These are phyloP conservation scores for Heliconius aoede DNA, from an alignment of 2,888 invertebrate genomes.

Conservation along the genomic window DNA sequence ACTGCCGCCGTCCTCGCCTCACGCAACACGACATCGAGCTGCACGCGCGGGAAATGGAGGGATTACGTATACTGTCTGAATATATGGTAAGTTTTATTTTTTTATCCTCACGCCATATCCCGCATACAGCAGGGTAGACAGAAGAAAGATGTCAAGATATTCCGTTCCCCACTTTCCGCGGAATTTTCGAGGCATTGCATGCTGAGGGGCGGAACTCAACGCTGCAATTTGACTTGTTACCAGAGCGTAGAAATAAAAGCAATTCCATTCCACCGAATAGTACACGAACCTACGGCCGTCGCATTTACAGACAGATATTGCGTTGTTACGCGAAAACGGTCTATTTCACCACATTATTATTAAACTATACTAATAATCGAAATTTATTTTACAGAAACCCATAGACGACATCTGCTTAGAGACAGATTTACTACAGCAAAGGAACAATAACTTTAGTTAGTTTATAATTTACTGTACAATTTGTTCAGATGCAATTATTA, in stretches of 20 bases:
- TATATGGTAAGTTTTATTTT: conserved; percentile 54
- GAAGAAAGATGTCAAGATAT: not conserved
- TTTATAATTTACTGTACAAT: conserved; percentile 13
- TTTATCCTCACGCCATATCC: not conserved
- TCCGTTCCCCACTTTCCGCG: not conserved
- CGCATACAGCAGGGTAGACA: not conserved
- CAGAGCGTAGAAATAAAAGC: not conserved
- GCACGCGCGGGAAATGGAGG: conserved; percentile 64
- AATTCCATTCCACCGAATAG: not conserved
- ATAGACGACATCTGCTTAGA: conserved; percentile 50
- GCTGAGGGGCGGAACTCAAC: not conserved
- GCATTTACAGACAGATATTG: no score
- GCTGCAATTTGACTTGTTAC: not conserved
- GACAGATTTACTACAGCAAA: conserved; percentile 49
- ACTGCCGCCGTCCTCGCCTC: conserved; percentile 69
- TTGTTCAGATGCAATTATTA: conserved; percentile 8
- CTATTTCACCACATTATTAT: not conserved
- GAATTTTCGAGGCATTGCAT: not conserved
- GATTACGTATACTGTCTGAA: conserved; percentile 53
- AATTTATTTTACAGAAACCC: conserved; percentile 56
- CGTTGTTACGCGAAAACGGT: no score
- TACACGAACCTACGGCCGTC: not conserved
- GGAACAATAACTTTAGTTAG: conserved; percentile 51
- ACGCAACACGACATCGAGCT: conserved; percentile 70
- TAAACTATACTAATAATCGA: not conserved